Base-by-base conservation (phyloP, 2,113 vertebrate species). In the Pomatostomus ruficeps region DNA sequence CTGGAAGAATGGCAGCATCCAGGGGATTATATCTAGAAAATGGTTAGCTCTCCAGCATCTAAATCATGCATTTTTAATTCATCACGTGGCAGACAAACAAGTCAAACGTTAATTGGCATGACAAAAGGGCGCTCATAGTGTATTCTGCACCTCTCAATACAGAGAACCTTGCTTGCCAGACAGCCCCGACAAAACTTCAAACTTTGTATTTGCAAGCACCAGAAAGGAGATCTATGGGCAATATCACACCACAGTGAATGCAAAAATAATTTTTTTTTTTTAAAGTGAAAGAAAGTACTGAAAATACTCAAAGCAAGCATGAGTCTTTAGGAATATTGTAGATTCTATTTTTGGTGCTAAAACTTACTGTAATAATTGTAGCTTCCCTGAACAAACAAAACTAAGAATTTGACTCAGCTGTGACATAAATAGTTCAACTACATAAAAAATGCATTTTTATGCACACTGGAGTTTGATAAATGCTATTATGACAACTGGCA, bases 31-130 rank as follows among this genome's bases (percentile, higher is more conserved):
- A 76, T 91, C 90, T 97, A 97, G 94, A 97, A 97, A 94, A 96
- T 22, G 48, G 75, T 75, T 96, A 77, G 87, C 93, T 95, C 95
- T 96, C 92, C 95, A 97, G 94, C 83, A 89, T 97, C 95, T 93
- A 96, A 95, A 95, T 96, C 93, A 97, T 98, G 97, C 97, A 98
- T 97, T 97, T 98, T 98, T 97, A 98, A 98, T 97, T 97, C 92
- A 93, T 98, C 93, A 70, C 91, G 96, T 97, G 97, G 97, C 95
- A 96, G 97, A 94, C 91, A 96, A 97, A 97, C 94, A 97, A 98
- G 96, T 95, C 82, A 96, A 97, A 94, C 61, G 74, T 93, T 97
- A 97, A 98, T 95, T 98, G 98, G 96, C 96, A 96, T 91, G 76
- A 89, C 90, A 94, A 97, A 97, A 97, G 89, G 86, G 92, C 96